Conservation (phyloP, 2,113 vertebrate genomes). For the Carlito syrichta region DNA sequence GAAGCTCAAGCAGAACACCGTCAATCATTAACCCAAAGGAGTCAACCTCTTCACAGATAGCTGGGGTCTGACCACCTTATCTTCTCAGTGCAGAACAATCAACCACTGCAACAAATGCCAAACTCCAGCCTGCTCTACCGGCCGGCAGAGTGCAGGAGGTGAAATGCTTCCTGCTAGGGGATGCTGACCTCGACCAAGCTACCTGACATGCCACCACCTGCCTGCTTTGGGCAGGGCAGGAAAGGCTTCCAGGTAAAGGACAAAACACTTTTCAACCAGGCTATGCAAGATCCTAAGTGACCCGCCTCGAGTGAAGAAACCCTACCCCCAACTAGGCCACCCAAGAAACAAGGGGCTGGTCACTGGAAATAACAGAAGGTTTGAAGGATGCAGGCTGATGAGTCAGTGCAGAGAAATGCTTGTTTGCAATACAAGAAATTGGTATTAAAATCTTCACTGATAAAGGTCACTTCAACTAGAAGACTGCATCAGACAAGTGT, state of each 20-base stretch:
- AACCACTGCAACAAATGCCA: fast-evolving
- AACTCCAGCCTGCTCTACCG: background rate
- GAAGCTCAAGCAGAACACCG: background rate
- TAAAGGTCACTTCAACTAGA: background rate
- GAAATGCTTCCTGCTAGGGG: background rate
- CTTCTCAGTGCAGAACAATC: too few species aligned
- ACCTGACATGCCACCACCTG: constrained; percentile 62
- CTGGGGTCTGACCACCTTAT: background rate
- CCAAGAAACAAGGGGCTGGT: background rate
- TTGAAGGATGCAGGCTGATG: background rate
- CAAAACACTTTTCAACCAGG: background rate
- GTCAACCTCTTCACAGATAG: background rate
- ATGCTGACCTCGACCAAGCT: background rate
- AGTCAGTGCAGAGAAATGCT: background rate
- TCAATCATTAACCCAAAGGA: too few species aligned
- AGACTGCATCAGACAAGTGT: too few species aligned
- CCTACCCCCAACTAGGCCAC: background rate
- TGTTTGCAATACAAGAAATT: background rate
- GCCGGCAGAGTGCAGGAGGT: background rate
- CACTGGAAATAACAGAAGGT: background rate
- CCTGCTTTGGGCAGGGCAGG: constrained; percentile 60
- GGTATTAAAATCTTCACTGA: background rate
- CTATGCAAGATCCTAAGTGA: background rate
- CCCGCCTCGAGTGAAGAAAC: background rate
- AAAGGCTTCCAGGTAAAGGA: constrained; percentile 35